Conservation (phyloP, 2,888 invertebrate species). For the Lithophane socia region DNA sequence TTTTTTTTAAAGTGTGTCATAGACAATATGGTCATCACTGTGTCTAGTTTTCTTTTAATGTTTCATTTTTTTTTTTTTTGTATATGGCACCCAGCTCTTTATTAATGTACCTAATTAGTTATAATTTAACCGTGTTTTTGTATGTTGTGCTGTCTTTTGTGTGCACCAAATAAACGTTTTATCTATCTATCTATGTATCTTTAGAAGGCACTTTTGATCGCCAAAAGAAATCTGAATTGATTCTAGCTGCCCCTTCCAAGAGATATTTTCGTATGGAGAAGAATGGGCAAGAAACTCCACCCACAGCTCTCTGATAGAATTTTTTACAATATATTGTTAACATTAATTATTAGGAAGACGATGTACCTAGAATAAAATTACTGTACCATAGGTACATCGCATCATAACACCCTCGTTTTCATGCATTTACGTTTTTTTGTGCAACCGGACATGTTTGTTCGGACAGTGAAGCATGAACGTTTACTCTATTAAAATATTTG, state of each 20-base stretch:
- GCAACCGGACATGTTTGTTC: background rate
- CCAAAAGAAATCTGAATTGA: no score
- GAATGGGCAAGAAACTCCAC: background rate
- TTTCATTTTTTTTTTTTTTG: no score
- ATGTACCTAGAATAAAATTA: background rate
- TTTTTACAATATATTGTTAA: background rate
- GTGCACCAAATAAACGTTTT: no score
- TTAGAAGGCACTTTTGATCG: background rate
- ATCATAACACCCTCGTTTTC: background rate
- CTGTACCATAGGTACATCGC: background rate
- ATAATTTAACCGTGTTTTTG: no score
- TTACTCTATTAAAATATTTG: constrained; percentile 34
- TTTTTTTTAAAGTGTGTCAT: no score
- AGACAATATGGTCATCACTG: no score
- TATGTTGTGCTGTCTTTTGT: no score
- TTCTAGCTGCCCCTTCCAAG: no score
- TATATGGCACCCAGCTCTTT: no score
- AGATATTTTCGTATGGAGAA: background rate
- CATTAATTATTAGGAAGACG: background rate
- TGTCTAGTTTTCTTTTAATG: no score
- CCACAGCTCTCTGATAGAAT: background rate
- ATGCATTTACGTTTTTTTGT: background rate
- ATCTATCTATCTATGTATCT: no score
- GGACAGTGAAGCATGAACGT: background rate
- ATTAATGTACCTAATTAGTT: no score